Evolutionary conservation across 2,113 vertebrate species (phyloP), one percentile per base, ranked within the genome.

Genomic region (Pachyramphus minor): DNA sequence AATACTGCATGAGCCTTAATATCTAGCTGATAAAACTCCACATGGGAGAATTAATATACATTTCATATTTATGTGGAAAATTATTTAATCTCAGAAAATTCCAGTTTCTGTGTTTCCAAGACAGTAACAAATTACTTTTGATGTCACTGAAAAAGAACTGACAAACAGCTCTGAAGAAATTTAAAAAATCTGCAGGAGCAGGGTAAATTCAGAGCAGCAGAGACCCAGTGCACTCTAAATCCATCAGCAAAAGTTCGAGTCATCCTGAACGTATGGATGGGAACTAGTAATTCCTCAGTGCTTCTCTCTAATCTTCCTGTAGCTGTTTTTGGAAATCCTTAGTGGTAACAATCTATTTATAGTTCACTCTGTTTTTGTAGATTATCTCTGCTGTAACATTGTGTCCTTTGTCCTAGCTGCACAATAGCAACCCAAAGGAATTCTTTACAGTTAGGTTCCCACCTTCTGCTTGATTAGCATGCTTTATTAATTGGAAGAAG

Each of bases 261-360:
- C 67, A 35, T 21, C 44, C 58, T 87, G 58, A 41, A 82, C 87
- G 44, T 28, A 94, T 79, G 39, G 89, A 88, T 86, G 55, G 24
- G 90, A 95, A 67, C 59, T 18, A 56, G 35, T 28, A 50, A 83
- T 25, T 47, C 73, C 69, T 84, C 59, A 27, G 39, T 0, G 17
- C 23, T 41, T 94, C 85, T 80, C 76, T 76, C 62, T 84, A 66
- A 92, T 84, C 71, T 74, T n/a, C 9, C 47, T 62, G 16, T 25
- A 47, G 2, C 37, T 90, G 59, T 60, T 93, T 93, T 93, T 87
- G 77, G 96, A 95, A 95, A 41, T 59, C 21, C 52, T 52, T 56
- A 69, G 44, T 4, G 2, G 44, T 73, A 82, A 41, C 66, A 41
- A 47, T 67, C 93, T 96, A 95, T 96, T 96, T 95, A 96, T 95